These are phyloP conservation scores for Rutilus rutilus DNA, from an alignment of 2,113 vertebrate genomes.

Conservation along the genomic window DNA sequence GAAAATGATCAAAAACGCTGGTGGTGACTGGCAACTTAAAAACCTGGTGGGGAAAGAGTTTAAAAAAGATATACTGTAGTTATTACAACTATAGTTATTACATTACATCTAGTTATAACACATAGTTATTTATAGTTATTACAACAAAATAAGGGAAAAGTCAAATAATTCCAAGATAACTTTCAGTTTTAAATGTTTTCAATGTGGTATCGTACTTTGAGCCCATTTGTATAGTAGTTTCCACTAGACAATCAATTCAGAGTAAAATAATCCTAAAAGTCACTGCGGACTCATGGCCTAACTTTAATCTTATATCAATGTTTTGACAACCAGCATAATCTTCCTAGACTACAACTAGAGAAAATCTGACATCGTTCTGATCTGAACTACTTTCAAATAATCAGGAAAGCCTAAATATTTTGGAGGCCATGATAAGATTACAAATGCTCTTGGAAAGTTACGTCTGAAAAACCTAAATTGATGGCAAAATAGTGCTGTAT, in stretches of 20 bases:
- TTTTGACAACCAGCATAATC: background rate
- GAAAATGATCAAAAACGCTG: too few species aligned
- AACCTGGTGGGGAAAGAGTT: too few species aligned
- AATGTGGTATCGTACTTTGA: background rate
- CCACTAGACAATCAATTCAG: background rate
- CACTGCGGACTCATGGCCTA: background rate
- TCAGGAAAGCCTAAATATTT: background rate
- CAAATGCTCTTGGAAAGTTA: background rate
- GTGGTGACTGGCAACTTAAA: too few species aligned
- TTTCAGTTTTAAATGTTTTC: background rate
- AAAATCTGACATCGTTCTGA: background rate
- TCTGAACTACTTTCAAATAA: constrained; percentile 1
- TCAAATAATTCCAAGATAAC: too few species aligned
- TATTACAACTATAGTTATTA: background rate
- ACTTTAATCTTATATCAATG: background rate
- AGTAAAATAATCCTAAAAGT: background rate
- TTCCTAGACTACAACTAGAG: background rate
- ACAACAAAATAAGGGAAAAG: too few species aligned
- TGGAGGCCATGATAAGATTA: background rate
- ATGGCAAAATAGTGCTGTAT: background rate
- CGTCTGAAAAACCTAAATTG: background rate
- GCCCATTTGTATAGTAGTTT: background rate
- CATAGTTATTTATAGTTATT: too few species aligned
- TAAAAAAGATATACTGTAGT: background rate
- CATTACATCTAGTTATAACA: too few species aligned